Evolutionary conservation across 2,888 invertebrate species (phyloP), one percentile per base, ranked within the genome.

Genomic region (Orchestes rusci): DNA sequence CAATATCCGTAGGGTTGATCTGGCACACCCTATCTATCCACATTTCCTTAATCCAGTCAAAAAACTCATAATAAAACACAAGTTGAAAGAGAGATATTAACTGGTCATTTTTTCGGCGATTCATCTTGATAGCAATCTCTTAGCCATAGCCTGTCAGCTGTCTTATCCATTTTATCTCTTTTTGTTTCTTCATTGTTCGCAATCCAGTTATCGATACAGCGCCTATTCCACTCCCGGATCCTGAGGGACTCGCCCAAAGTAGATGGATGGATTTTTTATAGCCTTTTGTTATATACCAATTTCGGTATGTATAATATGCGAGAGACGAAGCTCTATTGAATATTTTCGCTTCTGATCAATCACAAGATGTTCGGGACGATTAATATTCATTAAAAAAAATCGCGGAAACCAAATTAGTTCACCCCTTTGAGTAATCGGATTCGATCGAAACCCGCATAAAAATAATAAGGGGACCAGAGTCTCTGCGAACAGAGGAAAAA

Each of bases 171-270:
- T 68, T 69, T 50, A 50, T 50, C 68, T 68, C 68, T 65, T 62
- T 65, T 67, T 67, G 68, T 67, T 68, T 67, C 68, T 68, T 67
- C 68, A 68, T 67, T 68, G 67, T 69, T 66, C 65, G 62, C 66
- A 67, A 67, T 67, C 64, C 66, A 64, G 67, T 68, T 68, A 68
- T 67, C 66, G 67, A 66, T 67, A 65, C 64, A 58, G 57, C 59
- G 61, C 59, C 59, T 59, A 53, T 53, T 54, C 52, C 15, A 30
- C 27, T 39, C 5, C 37, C 52, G 48, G 56, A 62, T 64, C 63
- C 63, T 58, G 54, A 55, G 63, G 64, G 64, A 63, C 57, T 61
- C 57, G 32, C 52, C n/a, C n/a, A n/a, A 51, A 40, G 49, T 61
- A 68, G 67, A 68, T 67, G 66, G 67, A 68, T 68, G 67, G 67